phyloP scores from a whole-genome alignment of 2,888 invertebrate species.

The Nesidiocoris tenuis region DNA sequence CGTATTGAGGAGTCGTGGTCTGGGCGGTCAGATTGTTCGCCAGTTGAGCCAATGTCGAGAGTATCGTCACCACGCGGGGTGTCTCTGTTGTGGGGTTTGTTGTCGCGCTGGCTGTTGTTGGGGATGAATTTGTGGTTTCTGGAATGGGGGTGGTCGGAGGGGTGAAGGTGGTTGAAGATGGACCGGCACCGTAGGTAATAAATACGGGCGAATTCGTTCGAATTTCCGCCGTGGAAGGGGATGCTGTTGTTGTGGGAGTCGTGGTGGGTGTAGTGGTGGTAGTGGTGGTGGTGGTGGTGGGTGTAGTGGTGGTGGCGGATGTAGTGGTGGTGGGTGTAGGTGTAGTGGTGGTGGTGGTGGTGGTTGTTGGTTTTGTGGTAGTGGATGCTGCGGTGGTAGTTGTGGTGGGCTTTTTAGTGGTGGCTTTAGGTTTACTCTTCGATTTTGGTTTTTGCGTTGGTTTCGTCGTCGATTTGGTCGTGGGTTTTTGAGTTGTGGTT shows the following conservation, averaged over 20 bases:
- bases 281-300: background rate
- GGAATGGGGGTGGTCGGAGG: conserved; percentile 42
- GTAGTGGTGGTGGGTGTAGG: background rate
- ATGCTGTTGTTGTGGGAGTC: conserved; percentile 43
- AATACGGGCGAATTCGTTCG: conserved; percentile 42
- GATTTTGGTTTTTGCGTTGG: conserved; percentile 26
- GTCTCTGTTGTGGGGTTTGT: conserved; percentile 46
- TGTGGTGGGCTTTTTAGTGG: conserved; percentile 28
- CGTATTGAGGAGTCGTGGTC: conserved; percentile 33
- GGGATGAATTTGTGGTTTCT: conserved; percentile 50
- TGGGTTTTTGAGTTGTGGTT: conserved; percentile 3
- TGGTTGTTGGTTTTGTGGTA: conserved; percentile 23
- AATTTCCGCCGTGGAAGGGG: conserved; percentile 50
- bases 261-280: conserved; percentile 3
- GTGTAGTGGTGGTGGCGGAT: background rate
- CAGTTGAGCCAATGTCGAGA: conserved; percentile 50
- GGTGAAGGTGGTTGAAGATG: conserved; percentile 50
- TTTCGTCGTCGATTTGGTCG: conserved; percentile 17
- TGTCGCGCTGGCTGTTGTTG: conserved; percentile 45
- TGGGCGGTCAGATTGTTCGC: conserved; percentile 51
- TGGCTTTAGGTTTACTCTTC: conserved; percentile 18
- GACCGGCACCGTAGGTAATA: conserved; percentile 50
- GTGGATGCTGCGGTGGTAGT: conserved; percentile 42
- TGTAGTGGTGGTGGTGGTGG: conserved; percentile 22
- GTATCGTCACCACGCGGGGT: conserved; percentile 51